These are phyloP conservation scores for Grammomys dolichurus DNA, from an alignment of 2,113 vertebrate species.

Conservation along the genomic window DNA sequence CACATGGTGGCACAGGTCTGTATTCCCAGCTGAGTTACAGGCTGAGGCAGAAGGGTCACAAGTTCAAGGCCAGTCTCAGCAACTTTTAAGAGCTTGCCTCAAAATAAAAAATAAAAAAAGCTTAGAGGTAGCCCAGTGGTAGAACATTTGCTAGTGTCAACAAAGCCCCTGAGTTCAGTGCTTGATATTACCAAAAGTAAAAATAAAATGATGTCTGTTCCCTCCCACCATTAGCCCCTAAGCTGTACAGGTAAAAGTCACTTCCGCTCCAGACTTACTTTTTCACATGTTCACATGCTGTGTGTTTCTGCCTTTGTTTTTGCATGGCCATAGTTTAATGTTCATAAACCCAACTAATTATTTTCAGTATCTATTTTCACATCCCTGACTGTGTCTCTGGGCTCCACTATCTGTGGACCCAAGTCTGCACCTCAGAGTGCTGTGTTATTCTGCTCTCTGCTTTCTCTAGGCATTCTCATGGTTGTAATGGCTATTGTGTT, in stretches of 20 bases:
- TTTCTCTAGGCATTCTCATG: background rate
- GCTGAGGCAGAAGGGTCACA: background rate
- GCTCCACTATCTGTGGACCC: background rate
- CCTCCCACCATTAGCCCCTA: background rate
- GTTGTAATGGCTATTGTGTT: background rate
- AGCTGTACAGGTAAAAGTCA: background rate
- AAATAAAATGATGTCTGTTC: background rate
- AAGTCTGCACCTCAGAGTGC: background rate
- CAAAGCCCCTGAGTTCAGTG: background rate
- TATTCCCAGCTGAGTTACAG: background rate
- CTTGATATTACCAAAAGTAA: background rate
- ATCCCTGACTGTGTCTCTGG: background rate
- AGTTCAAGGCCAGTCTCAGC: background rate
- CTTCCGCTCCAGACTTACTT: background rate
- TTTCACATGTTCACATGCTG: background rate
- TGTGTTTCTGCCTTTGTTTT: background rate
- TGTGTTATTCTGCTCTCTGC: background rate
- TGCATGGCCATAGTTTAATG: background rate
- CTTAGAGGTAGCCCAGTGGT: background rate
- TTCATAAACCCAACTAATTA: constrained; percentile 19
- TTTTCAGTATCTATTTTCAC: constrained; percentile 1
- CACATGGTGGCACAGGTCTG: background rate
- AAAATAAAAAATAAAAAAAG: background rate
- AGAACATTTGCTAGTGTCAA: background rate
- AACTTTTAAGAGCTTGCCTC: background rate